Conservation (phyloP, 2,888 invertebrate genomes). For the Melolontha melolontha region DNA sequence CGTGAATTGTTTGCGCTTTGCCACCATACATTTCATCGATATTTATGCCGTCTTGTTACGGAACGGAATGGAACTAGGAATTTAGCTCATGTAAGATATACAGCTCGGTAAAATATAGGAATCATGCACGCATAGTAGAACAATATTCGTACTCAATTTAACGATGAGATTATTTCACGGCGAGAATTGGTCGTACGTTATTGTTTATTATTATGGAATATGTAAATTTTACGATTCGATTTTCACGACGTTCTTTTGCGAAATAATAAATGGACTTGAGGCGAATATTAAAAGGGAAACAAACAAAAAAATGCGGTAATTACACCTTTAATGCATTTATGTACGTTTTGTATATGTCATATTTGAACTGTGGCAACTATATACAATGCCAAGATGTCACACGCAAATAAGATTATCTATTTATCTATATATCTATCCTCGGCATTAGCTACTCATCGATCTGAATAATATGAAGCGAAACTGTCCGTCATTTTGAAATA, state of each 20-base stretch:
- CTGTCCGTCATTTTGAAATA: no score
- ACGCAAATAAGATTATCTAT: no score
- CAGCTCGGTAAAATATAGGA: conserved; percentile 44
- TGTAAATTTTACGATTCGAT: conserved; percentile 30
- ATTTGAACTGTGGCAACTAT: no score
- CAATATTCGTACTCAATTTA: conserved; percentile 40
- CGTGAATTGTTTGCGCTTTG: conserved; percentile 49
- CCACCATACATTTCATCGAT: conserved; percentile 51
- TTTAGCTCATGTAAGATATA: conserved; percentile 42
- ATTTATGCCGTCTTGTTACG: conserved; percentile 51
- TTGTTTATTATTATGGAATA: conserved; percentile 47
- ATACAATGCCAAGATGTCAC: no score
- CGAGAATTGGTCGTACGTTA: conserved; percentile 44
- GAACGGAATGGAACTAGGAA: conserved; percentile 52
- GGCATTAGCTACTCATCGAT: no score
- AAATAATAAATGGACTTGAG: conserved; percentile 8
- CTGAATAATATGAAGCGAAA: no score
- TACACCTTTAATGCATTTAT: no score
- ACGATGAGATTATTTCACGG: conserved; percentile 32
- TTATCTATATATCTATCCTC: no score
- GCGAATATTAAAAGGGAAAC: not conserved
- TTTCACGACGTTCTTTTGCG: conserved; percentile 1
- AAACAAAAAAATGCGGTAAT: no score
- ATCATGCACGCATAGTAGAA: conserved; percentile 46
- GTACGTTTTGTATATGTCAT: no score